Percentiles rank a stretch among this genome's conserved stretches.
Conservation (phyloP, 2,797 vertebrate species). For the Rhinophrynus dorsalis region DNA sequence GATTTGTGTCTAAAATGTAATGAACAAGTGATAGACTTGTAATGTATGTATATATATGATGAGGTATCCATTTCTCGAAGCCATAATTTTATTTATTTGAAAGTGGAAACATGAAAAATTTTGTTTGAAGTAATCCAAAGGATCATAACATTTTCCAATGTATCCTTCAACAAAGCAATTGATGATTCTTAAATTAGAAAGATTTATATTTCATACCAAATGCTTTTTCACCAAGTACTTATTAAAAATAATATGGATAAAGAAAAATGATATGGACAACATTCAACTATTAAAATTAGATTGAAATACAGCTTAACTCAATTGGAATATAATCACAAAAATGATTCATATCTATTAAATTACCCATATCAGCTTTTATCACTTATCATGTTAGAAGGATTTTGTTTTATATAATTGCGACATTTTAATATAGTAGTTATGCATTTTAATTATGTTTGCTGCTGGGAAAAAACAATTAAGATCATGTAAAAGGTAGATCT, state of each 20-base stretch:
- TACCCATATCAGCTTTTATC: constrained; percentile 11
- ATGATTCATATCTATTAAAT: neutral
- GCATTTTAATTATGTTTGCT: constrained; percentile 49
- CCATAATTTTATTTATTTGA: too few species aligned
- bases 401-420: constrained; percentile 29
- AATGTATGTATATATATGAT: too few species aligned
- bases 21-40: too few species aligned
- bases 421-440: constrained; percentile 42
- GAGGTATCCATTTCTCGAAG: too few species aligned
- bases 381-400: constrained; percentile 20
- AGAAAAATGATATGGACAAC: neutral
- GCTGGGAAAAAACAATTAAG: constrained; percentile 57
- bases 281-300: constrained; percentile 10
- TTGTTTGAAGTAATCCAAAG: too few species aligned
- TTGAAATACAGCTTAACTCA: constrained; percentile 13
- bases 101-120: too few species aligned
- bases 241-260: neutral
- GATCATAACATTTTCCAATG: too few species aligned
- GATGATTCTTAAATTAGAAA: too few species aligned
- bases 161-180: too few species aligned
- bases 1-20: too few species aligned
- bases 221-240: too few species aligned
- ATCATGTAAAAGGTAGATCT: constrained; percentile 19
- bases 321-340: constrained; percentile 1
- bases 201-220: too few species aligned